Evolutionary conservation across 2,888 invertebrate species (phyloP), one percentile per base, ranked within the genome.

Genomic region (Idaea dimidiata): DNA sequence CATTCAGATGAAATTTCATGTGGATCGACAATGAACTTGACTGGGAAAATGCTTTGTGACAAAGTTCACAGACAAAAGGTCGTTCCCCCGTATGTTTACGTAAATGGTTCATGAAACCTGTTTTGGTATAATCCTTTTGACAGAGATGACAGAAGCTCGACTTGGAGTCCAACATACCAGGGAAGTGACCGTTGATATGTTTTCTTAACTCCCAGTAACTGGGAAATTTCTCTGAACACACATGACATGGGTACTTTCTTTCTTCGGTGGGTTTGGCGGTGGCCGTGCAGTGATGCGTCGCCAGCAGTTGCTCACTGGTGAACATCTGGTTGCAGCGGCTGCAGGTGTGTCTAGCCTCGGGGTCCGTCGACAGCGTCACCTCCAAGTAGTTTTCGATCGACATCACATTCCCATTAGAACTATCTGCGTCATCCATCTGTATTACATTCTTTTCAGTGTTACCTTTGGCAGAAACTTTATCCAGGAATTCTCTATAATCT

Each of bases 71-170:
- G 16, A 93, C 93, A 85, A 93, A 93, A 16, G 93, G 93, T 61
- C 93, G 75, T 73, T 93, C 93, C 7, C 93, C 93, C 0, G 93
- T 93, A 70, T 93, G 93, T 73, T 93, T 93, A 57, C 93, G 86
- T 55, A 93, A 81, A 73, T 93, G 93, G 75, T 93, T 93, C 93
- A 93, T 93, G 66, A 93, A 93, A 55, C 93, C 93, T 64, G 93
- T 93, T 72, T 93, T 93, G 7, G 93, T 93, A 68, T 93, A 93
- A 79, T 93, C 93, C 75, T 93, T 93, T 71, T 93, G 92, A 74
- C 93, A 93, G n/a, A 93, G 81, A 67, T 93, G 93, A 76, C 93
- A 93, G 75, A 92, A 93, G 75, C 93, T 93, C 17, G 93, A 93
- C 76, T 93, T 93, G 16, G 93, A 91, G 74, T 93, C 93, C 63